Base-by-base conservation (phyloP, 2,888 invertebrate species). In the Spatulosminthurus flaviceps region DNA sequence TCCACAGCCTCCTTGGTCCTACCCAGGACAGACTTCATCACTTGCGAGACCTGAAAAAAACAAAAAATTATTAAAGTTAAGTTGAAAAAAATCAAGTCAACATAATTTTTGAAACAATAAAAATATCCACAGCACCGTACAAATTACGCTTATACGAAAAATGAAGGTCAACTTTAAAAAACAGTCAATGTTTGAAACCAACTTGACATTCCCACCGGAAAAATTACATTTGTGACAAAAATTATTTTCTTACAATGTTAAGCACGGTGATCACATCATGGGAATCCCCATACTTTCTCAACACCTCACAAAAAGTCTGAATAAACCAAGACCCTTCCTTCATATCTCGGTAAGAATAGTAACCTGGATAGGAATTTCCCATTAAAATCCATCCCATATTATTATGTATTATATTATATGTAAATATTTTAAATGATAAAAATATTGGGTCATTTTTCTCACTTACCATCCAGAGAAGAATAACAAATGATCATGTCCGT, bases 261-360 rank as follows among this genome's bases (percentile, higher is more conserved):
- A 78, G 79, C 21, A 81, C 5, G 34, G 70, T 70, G n/a, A 71
- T 66, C 1, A 81, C 42, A 21, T 81, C 78, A 9, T 61, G 43
- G 26, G 41, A 26, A 16, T 64, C n/a, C 13, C 67, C 92, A 86
- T 91, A 89, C 83, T 89, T 88, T 83, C 92, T 91, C 87, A 93
- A 91, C 84, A 91, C 89, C 84, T 90, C 87, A 87, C 92, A 93
- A 85, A 93, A 88, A 81, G 89, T 89, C 87, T 92, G 91, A 85
- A 93, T 91, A 88, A 92, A 93, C 93, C 92, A 93, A 66, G 92
- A 92, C 26, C 93, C 93, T 9, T 85, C 84, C 28, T 87, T 82
- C 5, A 87, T 86, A 88, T 92, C 91, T 79, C 93, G 90, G 86
- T 90, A 89, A 0, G 93, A 91, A 70, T 77, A 79, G 28, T 79